Evolutionary conservation across 2,113 vertebrate genomes (phyloP), one percentile per base, ranked within the genome.

Genomic region (Fregetta grallaria): DNA sequence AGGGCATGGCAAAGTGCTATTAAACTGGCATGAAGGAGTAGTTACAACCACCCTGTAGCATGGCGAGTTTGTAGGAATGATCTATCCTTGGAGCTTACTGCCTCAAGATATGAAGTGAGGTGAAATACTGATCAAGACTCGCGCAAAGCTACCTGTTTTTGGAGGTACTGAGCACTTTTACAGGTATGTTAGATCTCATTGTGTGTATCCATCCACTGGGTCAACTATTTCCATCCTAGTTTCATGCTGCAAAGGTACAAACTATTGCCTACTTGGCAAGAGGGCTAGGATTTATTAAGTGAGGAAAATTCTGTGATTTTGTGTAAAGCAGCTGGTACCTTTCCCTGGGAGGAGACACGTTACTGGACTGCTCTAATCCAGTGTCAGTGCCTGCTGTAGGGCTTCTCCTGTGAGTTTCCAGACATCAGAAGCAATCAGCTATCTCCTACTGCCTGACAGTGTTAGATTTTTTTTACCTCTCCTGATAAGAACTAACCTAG

Each of bases 401-500:
- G 20, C 42, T 82, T 61, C 76, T 80, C 30, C 68, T 5, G 20
- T 10, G 75, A 22, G 58, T 21, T 62, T 21, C 17, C 62, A 90
- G 86, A 9, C 81, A 80, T 38, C 59, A 74, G 19, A 21, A 81
- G 72, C 70, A 19, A 75, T 68, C 86, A 38, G n/a, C 38, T 44
- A 58, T 55, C 83, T 73, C 87, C 67, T 38, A 26, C 88, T 34
- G 63, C 91, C 74, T 85, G 89, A 19, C 77, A 66, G 13, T 7
- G 82, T 15, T 36, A 77, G 70, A n/a, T 94, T 96, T 92, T 81
- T 94, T 80, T 77, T 22, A 50, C 86, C 77, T 79, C 80, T 92
- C 49, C 73, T 15, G 90, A 88, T 92, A 96, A 96, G 92, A 96
- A 74, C 88, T 75, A 96, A 86, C 84, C 77, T 86, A 88, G 88